These are phyloP conservation scores for Corythucha ciliata DNA, from an alignment of 2,888 invertebrate genomes.

Conservation along the genomic window DNA sequence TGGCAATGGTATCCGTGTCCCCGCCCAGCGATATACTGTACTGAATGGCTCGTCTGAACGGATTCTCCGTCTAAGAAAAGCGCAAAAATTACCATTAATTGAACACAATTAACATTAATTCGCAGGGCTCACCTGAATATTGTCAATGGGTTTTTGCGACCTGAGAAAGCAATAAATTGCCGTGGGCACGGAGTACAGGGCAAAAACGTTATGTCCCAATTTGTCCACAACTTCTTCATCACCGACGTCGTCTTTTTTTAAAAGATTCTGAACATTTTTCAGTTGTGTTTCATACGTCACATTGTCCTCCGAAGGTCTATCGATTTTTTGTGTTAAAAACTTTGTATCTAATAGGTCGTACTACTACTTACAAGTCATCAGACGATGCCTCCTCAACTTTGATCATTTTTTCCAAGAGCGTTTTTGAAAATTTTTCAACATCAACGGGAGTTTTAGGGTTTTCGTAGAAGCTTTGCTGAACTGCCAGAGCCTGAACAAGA, in stretches of 20 bases:
- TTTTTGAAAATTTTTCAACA: conserved; percentile 44
- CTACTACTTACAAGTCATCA: background rate
- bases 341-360: no score
- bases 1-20: conserved; percentile 67
- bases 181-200: conserved; percentile 61
- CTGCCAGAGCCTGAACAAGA: conserved; percentile 46
- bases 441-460: conserved; percentile 45
- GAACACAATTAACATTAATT: background rate
- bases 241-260: conserved; percentile 40
- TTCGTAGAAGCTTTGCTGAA: conserved; percentile 47
- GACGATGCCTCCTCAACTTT: conserved; percentile 44
- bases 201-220: conserved; percentile 53
- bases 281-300: conserved; percentile 42
- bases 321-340: no score
- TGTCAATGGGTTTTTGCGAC: conserved; percentile 46
- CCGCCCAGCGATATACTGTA: conserved; percentile 64
- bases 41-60: conserved; percentile 55
- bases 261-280: conserved; percentile 45
- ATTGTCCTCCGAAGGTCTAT: no score
- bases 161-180: conserved; percentile 60
- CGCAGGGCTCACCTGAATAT: conserved; percentile 43
- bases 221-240: conserved; percentile 44
- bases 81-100: conserved; percentile 1
- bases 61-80: conserved; percentile 46
- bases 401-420: conserved; percentile 48